phyloP scores from a whole-genome alignment of 1,140 invertebrate genomes.

The Orchesella cincta region DNA sequence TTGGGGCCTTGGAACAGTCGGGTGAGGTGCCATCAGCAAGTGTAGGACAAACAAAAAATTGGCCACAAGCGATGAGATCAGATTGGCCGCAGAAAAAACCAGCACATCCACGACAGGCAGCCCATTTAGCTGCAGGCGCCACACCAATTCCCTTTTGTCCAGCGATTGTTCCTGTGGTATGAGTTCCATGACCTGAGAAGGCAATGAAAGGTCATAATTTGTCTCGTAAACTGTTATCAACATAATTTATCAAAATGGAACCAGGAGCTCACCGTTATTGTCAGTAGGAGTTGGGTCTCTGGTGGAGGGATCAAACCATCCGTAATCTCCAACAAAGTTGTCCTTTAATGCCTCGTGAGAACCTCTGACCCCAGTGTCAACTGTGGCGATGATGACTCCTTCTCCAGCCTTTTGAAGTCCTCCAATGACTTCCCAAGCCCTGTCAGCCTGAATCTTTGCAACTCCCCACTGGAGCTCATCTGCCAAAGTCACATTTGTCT shows the following conservation, averaged over 20 bases:
- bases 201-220: no score
- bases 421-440: background rate
- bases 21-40: background rate
- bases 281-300: background rate
- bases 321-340: background rate
- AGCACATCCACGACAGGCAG: conserved; percentile 37
- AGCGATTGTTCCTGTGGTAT: conserved; percentile 6
- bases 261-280: background rate
- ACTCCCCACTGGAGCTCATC: background rate
- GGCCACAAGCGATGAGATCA: conserved; percentile 32
- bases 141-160: conserved; percentile 22
- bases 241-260: no score
- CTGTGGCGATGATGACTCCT: background rate
- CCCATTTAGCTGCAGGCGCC: conserved; percentile 36
- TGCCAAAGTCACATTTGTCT: background rate
- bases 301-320: conserved; percentile 17
- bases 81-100: background rate
- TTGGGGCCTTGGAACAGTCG: conserved; percentile 25
- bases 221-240: no score
- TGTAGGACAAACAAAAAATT: conserved; percentile 36
- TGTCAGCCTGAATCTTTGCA: background rate
- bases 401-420: conserved; percentile 7
- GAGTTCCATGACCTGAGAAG: background rate
- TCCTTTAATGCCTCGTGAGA: background rate
- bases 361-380: conserved; percentile 1